Percentiles rank a stretch among this genome's conserved stretches.
Conservation (phyloP, 1,140 invertebrate species). For the Temnothorax nylanderi region DNA sequence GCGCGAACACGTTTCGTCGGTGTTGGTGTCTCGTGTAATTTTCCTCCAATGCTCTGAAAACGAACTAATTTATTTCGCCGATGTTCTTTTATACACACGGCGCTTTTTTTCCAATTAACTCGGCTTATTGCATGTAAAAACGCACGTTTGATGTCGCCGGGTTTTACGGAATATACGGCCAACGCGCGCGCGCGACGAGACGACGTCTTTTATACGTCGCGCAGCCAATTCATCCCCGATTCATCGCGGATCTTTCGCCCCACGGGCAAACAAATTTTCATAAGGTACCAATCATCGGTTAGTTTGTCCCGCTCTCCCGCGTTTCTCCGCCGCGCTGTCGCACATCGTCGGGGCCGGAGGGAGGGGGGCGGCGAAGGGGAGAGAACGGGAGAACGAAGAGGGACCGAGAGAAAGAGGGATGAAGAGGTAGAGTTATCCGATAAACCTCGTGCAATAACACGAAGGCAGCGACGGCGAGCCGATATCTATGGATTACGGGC, state of each 20-base stretch:
- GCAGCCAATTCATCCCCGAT: slow-evolving; percentile 51
- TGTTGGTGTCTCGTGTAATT: slow-evolving; percentile 14
- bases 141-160: slow-evolving; percentile 6
- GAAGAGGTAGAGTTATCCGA: slow-evolving; percentile 59
- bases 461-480: slow-evolving; percentile 70
- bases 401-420: neutral
- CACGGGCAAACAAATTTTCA: slow-evolving; percentile 69
- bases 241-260: slow-evolving; percentile 35
- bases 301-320: slow-evolving; percentile 40
- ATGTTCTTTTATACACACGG: slow-evolving; percentile 13
- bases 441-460: slow-evolving; percentile 70
- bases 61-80: slow-evolving; percentile 45
- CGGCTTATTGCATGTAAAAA: slow-evolving; percentile 38
- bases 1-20: neutral
- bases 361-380: too few species aligned
- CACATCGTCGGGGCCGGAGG: too few species aligned
- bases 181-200: neutral
- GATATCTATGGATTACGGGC: slow-evolving; percentile 70
- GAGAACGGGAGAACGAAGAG: neutral
- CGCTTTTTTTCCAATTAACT: slow-evolving; percentile 33
- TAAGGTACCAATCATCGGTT: slow-evolving; percentile 67
- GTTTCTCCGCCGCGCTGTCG: neutral
- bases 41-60: slow-evolving; percentile 15
- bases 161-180: neutral
- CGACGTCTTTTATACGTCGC: slow-evolving; percentile 33